Conservation (phyloP, 2,113 vertebrate species). For the Origma solitaria region DNA sequence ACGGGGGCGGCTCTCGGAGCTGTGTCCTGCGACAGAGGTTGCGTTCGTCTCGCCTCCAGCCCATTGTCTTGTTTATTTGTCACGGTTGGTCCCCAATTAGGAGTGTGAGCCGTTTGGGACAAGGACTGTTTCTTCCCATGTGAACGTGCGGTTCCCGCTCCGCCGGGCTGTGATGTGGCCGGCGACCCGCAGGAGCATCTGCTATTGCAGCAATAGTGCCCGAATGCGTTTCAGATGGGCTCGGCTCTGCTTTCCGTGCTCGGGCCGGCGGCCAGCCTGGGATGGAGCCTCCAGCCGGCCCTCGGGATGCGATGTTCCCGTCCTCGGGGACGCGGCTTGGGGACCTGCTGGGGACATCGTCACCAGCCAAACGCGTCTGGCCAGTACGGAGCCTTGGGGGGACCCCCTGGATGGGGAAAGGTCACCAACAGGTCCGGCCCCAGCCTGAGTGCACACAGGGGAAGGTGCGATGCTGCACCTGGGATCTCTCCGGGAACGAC, state of each 20-base stretch:
- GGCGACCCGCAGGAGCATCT: slow-evolving; percentile 32
- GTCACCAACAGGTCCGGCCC: accelerated
- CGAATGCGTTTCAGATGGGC: slow-evolving; percentile 55
- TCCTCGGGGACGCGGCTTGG: background rate
- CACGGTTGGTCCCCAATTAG: slow-evolving; percentile 41
- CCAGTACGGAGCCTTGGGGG: accelerated
- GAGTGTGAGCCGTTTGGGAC: background rate
- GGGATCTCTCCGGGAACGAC: background rate
- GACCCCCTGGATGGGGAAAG: accelerated
- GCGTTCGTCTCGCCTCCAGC: slow-evolving; percentile 37
- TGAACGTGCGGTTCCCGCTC: slow-evolving; percentile 11
- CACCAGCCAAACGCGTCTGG: accelerated
- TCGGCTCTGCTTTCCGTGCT: background rate
- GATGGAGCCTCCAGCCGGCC: background rate
- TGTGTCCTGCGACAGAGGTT: background rate
- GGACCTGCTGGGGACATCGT: background rate
- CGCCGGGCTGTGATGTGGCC: slow-evolving; percentile 37
- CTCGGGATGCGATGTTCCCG: background rate
- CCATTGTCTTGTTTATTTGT: slow-evolving; percentile 59
- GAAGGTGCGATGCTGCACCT: background rate
- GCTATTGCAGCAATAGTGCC: slow-evolving; percentile 52
- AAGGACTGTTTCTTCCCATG: slow-evolving; percentile 32
- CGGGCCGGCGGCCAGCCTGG: background rate
- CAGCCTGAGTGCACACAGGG: accelerated
- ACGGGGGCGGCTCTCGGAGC: background rate